Base-by-base conservation (phyloP, 2,888 invertebrate genomes). In the Trichopoda pennipes region DNA sequence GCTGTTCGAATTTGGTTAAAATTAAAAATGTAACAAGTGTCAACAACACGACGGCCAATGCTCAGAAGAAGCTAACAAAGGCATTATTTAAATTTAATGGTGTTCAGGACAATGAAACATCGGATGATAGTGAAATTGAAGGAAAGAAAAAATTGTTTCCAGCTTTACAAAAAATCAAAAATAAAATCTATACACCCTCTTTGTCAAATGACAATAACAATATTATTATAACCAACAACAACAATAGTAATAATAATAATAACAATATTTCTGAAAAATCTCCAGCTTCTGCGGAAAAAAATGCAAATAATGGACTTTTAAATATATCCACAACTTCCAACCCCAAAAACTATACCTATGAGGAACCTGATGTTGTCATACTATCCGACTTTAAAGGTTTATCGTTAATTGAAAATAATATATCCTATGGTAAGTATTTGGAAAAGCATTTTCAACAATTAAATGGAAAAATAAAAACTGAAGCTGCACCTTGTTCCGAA, bases 51-150 rank as follows among this genome's bases (percentile, higher is more conserved):
- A 56, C 53, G 0, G 3, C 56, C n/a, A 38, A 38, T 9, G 81
- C 85, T 1, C 86, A 85, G 53, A 82, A 84, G 56, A 86, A 84
- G 47, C 69, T 84, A 9, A 81, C 81, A 16, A 85, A 85, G 55
- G 84, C 84, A 17, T 60, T 84, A 42, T 66, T 81, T 28, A 86
- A 85, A 64, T 85, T 66, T 42, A 53, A 70, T 14, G 61, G 53
- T 8, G 78, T 73, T 19, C 58, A 76, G 12, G 78, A 76, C 42
- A 73, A 77, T 7, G 49, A 49, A 3, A 72, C 69, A 7, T 76
- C 72, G 6, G 84, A 74, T 58, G 82, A 84, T 53, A 51, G 72
- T 61, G 85, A 85, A 68, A 75, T 75, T 61, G 78, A 80, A 6
- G 66, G 12, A 19, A 58, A 60, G 7, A 28, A n/a, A 21, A 32